Evolutionary conservation across 2,797 vertebrate species (phyloP), one percentile per base, ranked within the genome.

Genomic region (Melanotaenia boesemani): DNA sequence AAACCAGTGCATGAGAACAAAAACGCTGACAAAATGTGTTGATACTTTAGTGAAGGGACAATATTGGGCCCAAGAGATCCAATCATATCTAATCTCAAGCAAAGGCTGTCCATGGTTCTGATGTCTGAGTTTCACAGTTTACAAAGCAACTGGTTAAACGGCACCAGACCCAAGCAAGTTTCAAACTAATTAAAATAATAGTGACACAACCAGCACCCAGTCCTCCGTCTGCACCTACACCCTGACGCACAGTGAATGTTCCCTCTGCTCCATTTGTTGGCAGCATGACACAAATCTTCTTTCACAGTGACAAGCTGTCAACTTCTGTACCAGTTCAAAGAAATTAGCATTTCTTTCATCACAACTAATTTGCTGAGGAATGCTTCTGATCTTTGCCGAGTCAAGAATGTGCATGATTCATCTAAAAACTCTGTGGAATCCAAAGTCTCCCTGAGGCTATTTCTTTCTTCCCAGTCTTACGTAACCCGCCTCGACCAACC

Each of bases 401-500:
- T 72, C 44, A 77, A 9, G 68, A 66, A 67, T 66, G 28, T 50
- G 22, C 54, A 34, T 52, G 39, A 67, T 62, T 80, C 46, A 68
- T 78, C 37, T 24, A 28, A 74, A 41, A 72, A 48, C 41, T 24
- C 18, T 36, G 22, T 32, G 44, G 56, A 79, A 66, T 50, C 66
- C 72, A 60, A 81, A 67, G 62, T 62, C 64, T 78, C 61, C 59
- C 28, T 6, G 36, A 61, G 32, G 57, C 57, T 28, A 11, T 28
- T 70, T 12, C 18, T 28, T 72, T 34, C 55, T 34, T 34, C 18
- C 44, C 37, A 58, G 81, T 16, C 54, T 91, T 90, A 82, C 63
- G 46, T 80, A 88, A 86, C 76, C 63, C 36, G 48, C 67, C 73
- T 80, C 7, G 18, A 46, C 68, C 88, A 63, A 87, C 79, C 80